A percentile compares a stretch with the other conserved stretches of the same genome.
phyloP scores from a whole-genome alignment of 2,797 vertebrate species.

The Cyclopterus lumpus region DNA sequence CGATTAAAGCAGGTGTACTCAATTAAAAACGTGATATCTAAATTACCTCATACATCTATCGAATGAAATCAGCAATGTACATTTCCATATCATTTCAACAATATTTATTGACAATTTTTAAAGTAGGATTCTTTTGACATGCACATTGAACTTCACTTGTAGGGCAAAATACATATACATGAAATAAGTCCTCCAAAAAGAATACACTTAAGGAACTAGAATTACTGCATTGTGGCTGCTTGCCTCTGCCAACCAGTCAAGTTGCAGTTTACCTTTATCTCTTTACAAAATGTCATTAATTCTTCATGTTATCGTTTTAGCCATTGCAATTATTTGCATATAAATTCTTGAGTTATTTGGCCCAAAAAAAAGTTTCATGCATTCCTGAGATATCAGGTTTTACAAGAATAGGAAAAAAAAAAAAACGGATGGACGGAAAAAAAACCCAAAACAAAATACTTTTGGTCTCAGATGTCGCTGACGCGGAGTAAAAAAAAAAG shows the following conservation, averaged over 20 bases:
- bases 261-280: no score
- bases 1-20: conserved; percentile 16
- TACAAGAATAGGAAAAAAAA: background rate
- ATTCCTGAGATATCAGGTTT: background rate
- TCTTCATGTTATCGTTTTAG: background rate
- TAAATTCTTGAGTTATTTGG: background rate
- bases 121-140: background rate
- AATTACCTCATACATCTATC: background rate
- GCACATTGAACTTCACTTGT: background rate
- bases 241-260: no score
- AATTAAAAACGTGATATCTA: background rate
- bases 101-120: background rate
- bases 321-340: background rate
- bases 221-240: no score
- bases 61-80: background rate
- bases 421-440: background rate
- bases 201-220: no score
- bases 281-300: background rate
- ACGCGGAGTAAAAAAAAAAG: background rate
- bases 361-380: no score
- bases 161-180: background rate
- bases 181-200: background rate
- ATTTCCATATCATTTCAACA: background rate
- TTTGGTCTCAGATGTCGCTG: background rate
- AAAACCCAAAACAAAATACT: background rate